Evolutionary conservation across 1,140 invertebrate genomes (phyloP).

Genomic region (Philotrypesis tridentata): DNA sequence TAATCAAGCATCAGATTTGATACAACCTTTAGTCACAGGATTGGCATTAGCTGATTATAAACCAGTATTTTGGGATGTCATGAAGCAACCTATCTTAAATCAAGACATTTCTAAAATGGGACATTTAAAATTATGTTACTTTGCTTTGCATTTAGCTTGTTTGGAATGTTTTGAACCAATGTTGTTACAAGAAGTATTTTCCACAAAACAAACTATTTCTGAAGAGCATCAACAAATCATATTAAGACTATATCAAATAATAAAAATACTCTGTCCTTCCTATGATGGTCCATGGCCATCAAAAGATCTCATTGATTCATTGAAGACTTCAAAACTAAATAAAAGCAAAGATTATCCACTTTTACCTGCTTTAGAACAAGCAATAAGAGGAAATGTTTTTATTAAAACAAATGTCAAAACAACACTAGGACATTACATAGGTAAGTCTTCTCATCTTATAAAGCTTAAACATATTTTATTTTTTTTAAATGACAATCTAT

Average conservation of each 20-base stretch:
- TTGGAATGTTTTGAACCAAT: conserved; percentile 74
- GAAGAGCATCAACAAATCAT: conserved; percentile 37
- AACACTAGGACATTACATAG: conserved; percentile 71
- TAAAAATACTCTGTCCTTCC: conserved; percentile 73
- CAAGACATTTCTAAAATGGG: conserved; percentile 64
- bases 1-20: conserved; percentile 57
- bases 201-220: conserved; percentile 37
- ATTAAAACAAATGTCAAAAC: conserved; percentile 69
- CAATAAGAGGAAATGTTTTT: conserved; percentile 71
- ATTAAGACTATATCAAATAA: conserved; percentile 76
- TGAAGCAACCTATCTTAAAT: conserved; percentile 68
- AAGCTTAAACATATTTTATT: background rate
- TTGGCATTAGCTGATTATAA: conserved; percentile 76
- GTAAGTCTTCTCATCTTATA: conserved; percentile 58
- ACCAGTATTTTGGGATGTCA: conserved; percentile 74
- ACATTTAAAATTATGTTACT: conserved; percentile 64
- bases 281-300: conserved; percentile 68
- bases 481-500: conserved; percentile 39
- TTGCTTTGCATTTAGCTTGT: conserved; percentile 73
- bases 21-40: conserved; percentile 73
- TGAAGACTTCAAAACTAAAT: conserved; percentile 24
- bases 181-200: conserved; percentile 74
- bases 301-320: conserved; percentile 53
- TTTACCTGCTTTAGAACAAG: conserved; percentile 64
- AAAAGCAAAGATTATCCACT: conserved; percentile 62